Evolutionary conservation across 1,140 invertebrate genomes (phyloP).

Genomic region (Neocloeon triangulifer): DNA sequence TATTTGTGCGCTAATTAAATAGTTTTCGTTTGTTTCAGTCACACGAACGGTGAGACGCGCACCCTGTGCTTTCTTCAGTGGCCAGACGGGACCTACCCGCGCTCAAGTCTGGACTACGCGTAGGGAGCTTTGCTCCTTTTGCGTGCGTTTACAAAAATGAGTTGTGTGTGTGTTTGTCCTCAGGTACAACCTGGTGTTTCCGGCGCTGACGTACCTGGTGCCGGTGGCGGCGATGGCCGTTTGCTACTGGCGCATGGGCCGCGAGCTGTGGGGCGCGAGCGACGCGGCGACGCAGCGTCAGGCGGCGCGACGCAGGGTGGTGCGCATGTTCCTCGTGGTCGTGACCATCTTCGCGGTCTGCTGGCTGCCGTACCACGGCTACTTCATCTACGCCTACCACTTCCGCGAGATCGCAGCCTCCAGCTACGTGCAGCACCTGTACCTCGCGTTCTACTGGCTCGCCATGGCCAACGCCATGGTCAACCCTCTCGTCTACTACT

Average conservation of each 20-base stretch:
- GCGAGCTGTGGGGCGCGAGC: conserved; percentile 45
- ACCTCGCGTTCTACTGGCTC: conserved; percentile 69
- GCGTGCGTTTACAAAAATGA: background rate
- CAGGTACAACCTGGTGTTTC: conserved; percentile 74
- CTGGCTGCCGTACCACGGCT: conserved; percentile 74
- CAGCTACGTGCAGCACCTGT: conserved; percentile 56
- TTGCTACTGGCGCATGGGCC: conserved; percentile 64
- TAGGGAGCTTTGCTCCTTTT: background rate
- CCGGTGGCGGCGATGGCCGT: conserved; percentile 71
- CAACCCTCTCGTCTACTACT: conserved; percentile 79
- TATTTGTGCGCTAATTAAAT: no score
- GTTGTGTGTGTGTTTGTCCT: conserved; percentile 11
- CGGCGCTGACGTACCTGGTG: conserved; percentile 72
- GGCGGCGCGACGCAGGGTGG: conserved; percentile 53
- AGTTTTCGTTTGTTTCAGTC: no score
- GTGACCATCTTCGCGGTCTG: conserved; percentile 67
- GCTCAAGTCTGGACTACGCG: background rate
- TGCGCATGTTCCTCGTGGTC: conserved; percentile 64
- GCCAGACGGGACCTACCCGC: background rate
- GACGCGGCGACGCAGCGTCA: conserved; percentile 71
- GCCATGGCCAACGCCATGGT: conserved; percentile 85
- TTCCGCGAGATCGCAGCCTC: conserved; percentile 41
- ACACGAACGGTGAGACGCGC: conserved; percentile 1
- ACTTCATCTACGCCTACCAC: conserved; percentile 65
- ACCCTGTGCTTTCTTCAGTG: background rate